These are phyloP conservation scores for Ifrita kowaldi DNA, from an alignment of 2,113 vertebrate genomes.

Conservation along the genomic window DNA sequence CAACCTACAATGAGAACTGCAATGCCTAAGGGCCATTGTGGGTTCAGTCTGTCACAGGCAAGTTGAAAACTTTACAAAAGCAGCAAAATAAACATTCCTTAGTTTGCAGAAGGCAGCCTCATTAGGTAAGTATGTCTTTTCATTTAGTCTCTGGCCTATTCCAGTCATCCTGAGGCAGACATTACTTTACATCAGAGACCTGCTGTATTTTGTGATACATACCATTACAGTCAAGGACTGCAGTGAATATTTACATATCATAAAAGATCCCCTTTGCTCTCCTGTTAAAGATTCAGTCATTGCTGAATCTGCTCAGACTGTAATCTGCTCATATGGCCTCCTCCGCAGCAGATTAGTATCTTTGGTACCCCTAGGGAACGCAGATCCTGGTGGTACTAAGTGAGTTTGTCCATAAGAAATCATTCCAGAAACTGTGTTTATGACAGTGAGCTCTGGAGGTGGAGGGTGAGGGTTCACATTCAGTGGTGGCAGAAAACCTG, in stretches of 20 bases:
- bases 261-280: conserved; percentile 6
- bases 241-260: not conserved
- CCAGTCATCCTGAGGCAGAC: not conserved
- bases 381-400: conserved; percentile 73
- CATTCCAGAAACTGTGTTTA: conserved; percentile 58
- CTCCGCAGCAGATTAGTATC: conserved; percentile 78
- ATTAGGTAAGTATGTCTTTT: not conserved
- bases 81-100: not conserved
- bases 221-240: not conserved
- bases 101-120: not conserved
- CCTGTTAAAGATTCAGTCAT: conserved; percentile 76
- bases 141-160: not conserved
- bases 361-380: conserved; percentile 74
- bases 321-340: conserved; percentile 73
- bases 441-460: conserved; percentile 71
- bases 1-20: not conserved
- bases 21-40: not conserved
- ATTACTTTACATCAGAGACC: not conserved
- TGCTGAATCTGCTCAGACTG: conserved; percentile 89
- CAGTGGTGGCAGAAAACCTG: conserved; percentile 85
- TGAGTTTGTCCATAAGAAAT: conserved; percentile 74
- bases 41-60: not conserved
- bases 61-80: not conserved
- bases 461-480: conserved; percentile 73
- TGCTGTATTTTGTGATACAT: not conserved